Evolutionary conservation across 2,888 invertebrate genomes (phyloP).

Genomic region (Linnaemya vulpina): DNA sequence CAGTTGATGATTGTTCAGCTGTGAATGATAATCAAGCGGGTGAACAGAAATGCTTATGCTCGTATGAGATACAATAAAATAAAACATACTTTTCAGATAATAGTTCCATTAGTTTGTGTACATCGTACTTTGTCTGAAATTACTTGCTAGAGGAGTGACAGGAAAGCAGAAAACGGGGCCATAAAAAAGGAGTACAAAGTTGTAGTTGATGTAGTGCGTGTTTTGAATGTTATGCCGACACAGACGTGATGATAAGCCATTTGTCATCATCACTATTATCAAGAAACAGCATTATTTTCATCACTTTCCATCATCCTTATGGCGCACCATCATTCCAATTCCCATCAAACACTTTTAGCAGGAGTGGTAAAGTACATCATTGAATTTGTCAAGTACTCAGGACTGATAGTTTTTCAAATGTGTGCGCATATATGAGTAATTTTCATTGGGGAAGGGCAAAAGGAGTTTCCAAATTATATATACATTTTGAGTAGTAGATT

Average conservation of each 20-base stretch:
- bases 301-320: constrained; percentile 8
- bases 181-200: constrained; percentile 27
- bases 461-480: neutral
- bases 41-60: neutral
- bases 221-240: constrained; percentile 40
- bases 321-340: constrained; percentile 3
- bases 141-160: constrained; percentile 13
- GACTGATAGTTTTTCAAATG: constrained; percentile 6
- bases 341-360: constrained; percentile 12
- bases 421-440: neutral
- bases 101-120: constrained; percentile 18
- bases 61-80: constrained; percentile 17
- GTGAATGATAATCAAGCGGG: constrained; percentile 8
- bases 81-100: constrained; percentile 16
- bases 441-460: neutral
- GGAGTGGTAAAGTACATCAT: constrained; percentile 32
- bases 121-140: constrained; percentile 18
- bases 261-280: constrained; percentile 53
- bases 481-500: neutral
- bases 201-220: constrained; percentile 39
- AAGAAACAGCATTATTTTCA: constrained; percentile 4
- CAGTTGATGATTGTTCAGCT: constrained; percentile 8
- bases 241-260: constrained; percentile 54
- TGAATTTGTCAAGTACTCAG: constrained; percentile 38
- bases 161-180: neutral